Evolutionary conservation across 2,113 vertebrate species (phyloP), one percentile per base, ranked within the genome.

Genomic region (Ibidorhyncha struthersii): DNA sequence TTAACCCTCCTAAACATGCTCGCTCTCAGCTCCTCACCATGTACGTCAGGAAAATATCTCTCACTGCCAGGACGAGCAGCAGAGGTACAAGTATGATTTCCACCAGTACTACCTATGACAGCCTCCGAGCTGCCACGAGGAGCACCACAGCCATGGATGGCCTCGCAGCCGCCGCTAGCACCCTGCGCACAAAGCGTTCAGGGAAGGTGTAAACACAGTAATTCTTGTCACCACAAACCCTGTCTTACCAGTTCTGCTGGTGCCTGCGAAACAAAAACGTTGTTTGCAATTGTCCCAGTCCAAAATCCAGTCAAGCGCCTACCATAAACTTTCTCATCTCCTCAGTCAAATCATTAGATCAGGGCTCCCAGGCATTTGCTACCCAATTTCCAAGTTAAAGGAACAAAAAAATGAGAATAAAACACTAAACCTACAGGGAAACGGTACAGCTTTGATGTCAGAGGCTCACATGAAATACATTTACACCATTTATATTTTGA

Each of bases 61-160:
- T 27, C 43, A 11, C 52, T 23, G 32, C 58, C 5, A 5, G 45
- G 27, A 20, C 0, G 2, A 66, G 58, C 52, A 66, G 34, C 29
- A 52, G 25, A 74, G 25, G 47, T 4, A 21, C 6, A 32, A 27
- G 32, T 0, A 9, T 21, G 23, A 45, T 40, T 86, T 47, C 65
- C 25, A n/a, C 34, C 32, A 18, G 25, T 8, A 18, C 20, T 5
- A 41, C 8, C 15, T 34, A 38, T 10, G 15, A 4, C 45, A 15
- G 40, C 6, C 18, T 17, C 59, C 0, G 0, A 41, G 53, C 9
- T 2, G 7, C 32, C 16, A 43, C 2, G 1, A 41, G 0, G 0
- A 65, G 49, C 30, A 15, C 14, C 41, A 5, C 40, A 30, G 8
- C 10, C 36, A 22, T 8, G 55, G 47, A 8, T 1, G 9, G 70